Percentiles rank a stretch among this genome's conserved stretches.
Conservation (phyloP, 2,113 vertebrate genomes). For the Corythornis madagascariensis region DNA sequence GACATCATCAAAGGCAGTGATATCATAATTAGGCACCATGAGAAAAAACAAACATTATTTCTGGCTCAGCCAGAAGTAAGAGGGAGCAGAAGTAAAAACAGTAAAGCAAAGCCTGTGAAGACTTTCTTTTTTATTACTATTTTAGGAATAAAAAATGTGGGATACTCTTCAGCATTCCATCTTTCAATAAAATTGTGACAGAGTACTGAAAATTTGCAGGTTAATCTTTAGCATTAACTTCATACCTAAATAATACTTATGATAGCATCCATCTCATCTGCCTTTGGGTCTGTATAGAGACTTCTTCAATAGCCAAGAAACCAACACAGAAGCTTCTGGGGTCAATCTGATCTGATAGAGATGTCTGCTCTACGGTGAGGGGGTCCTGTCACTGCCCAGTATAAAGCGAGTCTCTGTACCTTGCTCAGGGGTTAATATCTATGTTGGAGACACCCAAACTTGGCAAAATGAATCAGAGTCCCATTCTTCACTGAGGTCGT, state of each 20-base stretch:
- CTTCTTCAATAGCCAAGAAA: neutral
- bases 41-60: neutral
- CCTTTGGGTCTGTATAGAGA: fast-evolving
- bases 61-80: neutral
- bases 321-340: neutral
- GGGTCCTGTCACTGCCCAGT: neutral
- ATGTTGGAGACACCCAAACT: neutral
- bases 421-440: neutral
- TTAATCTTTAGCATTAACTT: neutral
- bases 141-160: neutral
- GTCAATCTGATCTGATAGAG: fast-evolving
- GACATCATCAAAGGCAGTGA: neutral
- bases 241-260: neutral
- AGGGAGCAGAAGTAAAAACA: neutral
- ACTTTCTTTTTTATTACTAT: neutral
- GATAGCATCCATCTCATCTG: neutral
- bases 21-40: neutral
- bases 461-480: neutral
- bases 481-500: neutral
- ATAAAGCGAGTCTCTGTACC: fast-evolving
- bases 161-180: neutral
- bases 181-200: neutral
- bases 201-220: neutral
- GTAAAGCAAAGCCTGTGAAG: neutral
- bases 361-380: neutral